phyloP scores from a whole-genome alignment of 2,797 vertebrate species.

The Cottoperca gobio region DNA sequence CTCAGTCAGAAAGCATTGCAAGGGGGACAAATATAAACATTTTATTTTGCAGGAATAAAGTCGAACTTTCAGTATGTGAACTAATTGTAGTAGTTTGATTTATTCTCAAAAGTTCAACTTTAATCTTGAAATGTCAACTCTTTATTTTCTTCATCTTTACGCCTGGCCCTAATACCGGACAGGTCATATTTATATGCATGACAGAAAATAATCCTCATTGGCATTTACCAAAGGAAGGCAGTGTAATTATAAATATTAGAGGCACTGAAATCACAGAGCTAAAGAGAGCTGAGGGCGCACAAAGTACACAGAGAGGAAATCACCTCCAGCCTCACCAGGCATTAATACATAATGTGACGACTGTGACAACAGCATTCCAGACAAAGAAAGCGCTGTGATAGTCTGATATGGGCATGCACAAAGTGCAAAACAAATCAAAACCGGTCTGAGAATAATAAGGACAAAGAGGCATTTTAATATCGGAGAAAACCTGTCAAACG shows the following conservation, averaged over 20 bases:
- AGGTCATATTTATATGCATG: not conserved
- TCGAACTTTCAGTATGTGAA: too few species aligned
- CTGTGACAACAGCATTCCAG: not conserved
- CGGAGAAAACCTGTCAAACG: not conserved
- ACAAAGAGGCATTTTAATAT: constrained; percentile 2
- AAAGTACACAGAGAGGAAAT: not conserved
- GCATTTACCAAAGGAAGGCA: not conserved
- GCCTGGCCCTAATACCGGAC: too few species aligned
- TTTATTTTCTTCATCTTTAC: too few species aligned
- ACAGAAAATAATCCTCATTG: not conserved
- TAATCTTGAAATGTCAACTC: too few species aligned
- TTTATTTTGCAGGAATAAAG: too few species aligned
- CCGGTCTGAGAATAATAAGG: not conserved
- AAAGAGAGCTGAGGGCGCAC: not conserved
- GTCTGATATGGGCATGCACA: too few species aligned
- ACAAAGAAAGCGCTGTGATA: too few species aligned
- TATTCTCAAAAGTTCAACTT: too few species aligned
- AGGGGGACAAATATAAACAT: too few species aligned
- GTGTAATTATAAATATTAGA: not conserved
- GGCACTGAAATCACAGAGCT: not conserved
- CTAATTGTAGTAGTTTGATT: too few species aligned
- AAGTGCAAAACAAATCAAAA: not conserved
- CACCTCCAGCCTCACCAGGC: not conserved
- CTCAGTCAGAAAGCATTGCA: too few species aligned
- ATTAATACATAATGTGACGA: not conserved